Evolutionary conservation across 1,140 invertebrate genomes (phyloP).

Genomic region (Liolophura sinensis): DNA sequence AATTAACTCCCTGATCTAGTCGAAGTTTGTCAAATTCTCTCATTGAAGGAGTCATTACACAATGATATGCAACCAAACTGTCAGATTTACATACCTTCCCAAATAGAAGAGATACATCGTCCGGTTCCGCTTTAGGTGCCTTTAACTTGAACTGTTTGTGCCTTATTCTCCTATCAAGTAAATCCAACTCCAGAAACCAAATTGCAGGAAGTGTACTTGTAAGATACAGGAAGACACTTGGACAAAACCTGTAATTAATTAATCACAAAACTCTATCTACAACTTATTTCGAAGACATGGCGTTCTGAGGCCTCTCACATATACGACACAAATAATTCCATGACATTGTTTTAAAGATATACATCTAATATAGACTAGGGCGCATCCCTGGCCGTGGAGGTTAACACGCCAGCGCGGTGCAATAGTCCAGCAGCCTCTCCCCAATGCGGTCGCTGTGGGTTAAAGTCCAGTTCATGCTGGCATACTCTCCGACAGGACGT

Average conservation of each 20-base stretch:
- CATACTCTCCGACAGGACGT: too few species aligned
- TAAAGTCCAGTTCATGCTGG: too few species aligned
- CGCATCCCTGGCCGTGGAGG: neutral
- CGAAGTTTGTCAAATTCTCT: too few species aligned
- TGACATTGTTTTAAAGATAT: neutral
- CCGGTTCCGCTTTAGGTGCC: constrained; percentile 6
- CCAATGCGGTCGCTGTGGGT: too few species aligned
- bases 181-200: constrained; percentile 35
- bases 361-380: neutral
- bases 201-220: constrained; percentile 26
- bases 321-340: neutral
- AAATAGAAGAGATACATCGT: neutral
- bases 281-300: neutral
- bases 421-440: too few species aligned
- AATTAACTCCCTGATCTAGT: too few species aligned
- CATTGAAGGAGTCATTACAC: neutral
- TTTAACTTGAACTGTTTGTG: neutral
- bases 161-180: constrained; percentile 9
- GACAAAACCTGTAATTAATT: constrained; percentile 24
- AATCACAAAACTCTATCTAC: neutral
- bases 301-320: neutral
- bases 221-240: constrained; percentile 33
- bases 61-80: constrained; percentile 3
- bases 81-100: constrained; percentile 6
- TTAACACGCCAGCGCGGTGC: too few species aligned